Base-by-base conservation (phyloP, 2,113 vertebrate species). In the Tupaia tana region DNA sequence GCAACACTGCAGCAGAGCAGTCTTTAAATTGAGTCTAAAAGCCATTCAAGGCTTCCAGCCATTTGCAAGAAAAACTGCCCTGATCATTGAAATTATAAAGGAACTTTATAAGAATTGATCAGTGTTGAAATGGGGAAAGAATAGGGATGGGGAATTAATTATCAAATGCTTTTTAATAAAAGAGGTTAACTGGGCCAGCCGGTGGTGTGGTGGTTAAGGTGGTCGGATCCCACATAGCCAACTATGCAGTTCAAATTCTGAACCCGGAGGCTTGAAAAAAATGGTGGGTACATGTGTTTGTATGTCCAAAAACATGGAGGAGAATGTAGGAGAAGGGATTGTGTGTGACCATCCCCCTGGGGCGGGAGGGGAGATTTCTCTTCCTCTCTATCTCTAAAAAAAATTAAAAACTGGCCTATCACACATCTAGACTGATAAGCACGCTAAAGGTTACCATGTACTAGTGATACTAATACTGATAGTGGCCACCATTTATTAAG, bases 11-110 rank as follows among this genome's bases (percentile, higher is more conserved):
- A 56, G 31, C 91, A 79, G 92, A 92, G 70, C 63, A 78, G 82
- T 43, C 79, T 61, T 97, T 84, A 83, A 95, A 94, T 95, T 92
- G 91, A 95, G 91, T 96, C 91, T 97, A 90, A 95, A 95, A 97
- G 78, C 64, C 81, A 82, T 90, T 85, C 89, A 59, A 84, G 74
- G 63, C 85, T 6, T 93, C 52, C 13, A 90, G n/a, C 77, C 81
- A 74, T 91, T 90, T 95, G 84, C 85, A 64, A 87, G 78, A 70
- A 95, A 94, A 96, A 81, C 64, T 82, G 85, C 78, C 58, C 66
- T 9, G 12, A 77, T 61, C 58, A 59, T 29, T 85, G 85, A 79
- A 73, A 78, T 79, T 43, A 82, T 77, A 56, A 63, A 79, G 22
- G 70, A 94, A 80, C 67, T 85, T 90, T 4, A 1, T 87, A 81